Evolutionary conservation across 1,140 invertebrate species (phyloP).

Genomic region (Episyrphus balteatus): DNA sequence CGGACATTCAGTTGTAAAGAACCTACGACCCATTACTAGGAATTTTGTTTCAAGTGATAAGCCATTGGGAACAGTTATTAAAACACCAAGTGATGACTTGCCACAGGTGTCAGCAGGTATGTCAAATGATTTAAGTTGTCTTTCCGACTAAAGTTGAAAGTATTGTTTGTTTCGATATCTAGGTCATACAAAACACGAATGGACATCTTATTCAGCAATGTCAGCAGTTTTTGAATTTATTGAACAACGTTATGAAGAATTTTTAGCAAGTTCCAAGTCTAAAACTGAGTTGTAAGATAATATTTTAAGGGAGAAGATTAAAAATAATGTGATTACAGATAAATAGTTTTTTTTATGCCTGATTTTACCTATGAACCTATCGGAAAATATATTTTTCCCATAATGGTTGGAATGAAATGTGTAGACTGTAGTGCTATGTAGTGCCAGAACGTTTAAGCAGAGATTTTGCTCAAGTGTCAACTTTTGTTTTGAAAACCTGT

Average conservation of each 20-base stretch:
- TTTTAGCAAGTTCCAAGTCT: background rate
- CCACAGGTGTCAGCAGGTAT: conserved; percentile 39
- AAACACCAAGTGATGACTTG: conserved; percentile 27
- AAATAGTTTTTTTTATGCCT: too few relatives aligned
- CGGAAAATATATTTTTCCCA: too few relatives aligned
- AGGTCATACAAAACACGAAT: conserved; percentile 41
- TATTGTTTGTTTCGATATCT: background rate
- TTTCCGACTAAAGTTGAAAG: background rate
- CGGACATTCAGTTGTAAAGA: conserved; percentile 21
- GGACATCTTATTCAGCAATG: conserved; percentile 43
- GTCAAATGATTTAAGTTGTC: background rate
- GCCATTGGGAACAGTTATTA: conserved; percentile 37
- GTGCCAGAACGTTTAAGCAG: too few relatives aligned
- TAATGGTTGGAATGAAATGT: too few relatives aligned
- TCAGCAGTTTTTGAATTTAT: conserved; percentile 43
- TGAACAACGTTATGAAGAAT: conserved; percentile 33
- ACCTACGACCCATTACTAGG: conserved; percentile 36
- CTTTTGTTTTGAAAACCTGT: too few relatives aligned
- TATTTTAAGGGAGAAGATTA: too few relatives aligned
- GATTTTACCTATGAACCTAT: too few relatives aligned
- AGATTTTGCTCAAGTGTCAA: too few relatives aligned
- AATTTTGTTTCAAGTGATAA: conserved; percentile 41
- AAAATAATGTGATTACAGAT: too few relatives aligned
- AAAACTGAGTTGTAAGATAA: too few relatives aligned
- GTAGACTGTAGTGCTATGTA: too few relatives aligned